Conservation (phyloP, 2,797 vertebrate genomes). For the Hypotaenidia okinawae region DNA sequence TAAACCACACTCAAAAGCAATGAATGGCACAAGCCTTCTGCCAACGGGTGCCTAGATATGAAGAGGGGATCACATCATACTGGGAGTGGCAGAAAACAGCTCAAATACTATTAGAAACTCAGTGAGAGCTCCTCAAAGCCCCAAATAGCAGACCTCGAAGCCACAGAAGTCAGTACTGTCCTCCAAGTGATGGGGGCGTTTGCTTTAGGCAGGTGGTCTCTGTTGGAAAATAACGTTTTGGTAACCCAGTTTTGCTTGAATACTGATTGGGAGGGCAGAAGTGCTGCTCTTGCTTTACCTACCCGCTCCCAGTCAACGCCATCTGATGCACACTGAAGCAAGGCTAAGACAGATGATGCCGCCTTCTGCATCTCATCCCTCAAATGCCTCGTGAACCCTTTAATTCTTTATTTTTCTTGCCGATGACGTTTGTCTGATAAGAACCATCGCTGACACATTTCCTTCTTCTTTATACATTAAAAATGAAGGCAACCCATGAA, state of each 20-base stretch:
- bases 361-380: not conserved
- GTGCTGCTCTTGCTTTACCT: not conserved
- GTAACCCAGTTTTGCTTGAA: rapidly evolving
- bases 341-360: not conserved
- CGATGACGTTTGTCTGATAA: not conserved
- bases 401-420: too few relatives aligned
- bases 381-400: not conserved
- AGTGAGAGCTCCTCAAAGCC: not conserved
- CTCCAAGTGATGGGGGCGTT: rapidly evolving
- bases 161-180: too few relatives aligned
- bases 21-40: not conserved
- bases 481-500: not conserved
- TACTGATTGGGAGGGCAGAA: not conserved
- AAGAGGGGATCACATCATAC: not conserved
- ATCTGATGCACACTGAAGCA: rapidly evolving
- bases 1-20: not conserved
- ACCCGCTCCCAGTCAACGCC: not conserved
- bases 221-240: not conserved
- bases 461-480: not conserved
- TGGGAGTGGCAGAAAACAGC: not conserved
- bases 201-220: rapidly evolving
- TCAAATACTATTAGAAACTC: not conserved
- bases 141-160: not conserved
- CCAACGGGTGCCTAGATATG: not conserved
- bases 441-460: not conserved